phyloP scores from a whole-genome alignment of 2,888 invertebrate genomes.

The Dolichopus griseipennis region DNA sequence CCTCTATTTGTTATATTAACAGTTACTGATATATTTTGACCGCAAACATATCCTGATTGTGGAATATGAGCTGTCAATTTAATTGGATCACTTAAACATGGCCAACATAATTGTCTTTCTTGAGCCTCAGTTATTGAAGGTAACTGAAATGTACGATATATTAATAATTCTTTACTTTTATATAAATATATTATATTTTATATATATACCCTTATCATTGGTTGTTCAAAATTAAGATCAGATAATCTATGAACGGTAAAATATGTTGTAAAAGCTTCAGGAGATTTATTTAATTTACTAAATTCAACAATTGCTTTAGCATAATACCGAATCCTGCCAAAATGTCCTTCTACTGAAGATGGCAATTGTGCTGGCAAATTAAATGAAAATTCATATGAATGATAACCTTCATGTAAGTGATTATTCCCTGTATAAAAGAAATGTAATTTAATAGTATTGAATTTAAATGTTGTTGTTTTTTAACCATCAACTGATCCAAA shows the following conservation, averaged over 20 bases:
- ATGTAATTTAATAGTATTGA: not conserved
- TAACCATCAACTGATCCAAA: conserved; percentile 40
- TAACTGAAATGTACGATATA: conserved; percentile 23
- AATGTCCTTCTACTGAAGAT: conserved; percentile 68
- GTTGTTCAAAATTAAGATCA: conserved; percentile 68
- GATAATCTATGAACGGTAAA: conserved; percentile 71
- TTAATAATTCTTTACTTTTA: not conserved
- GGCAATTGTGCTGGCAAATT: conserved; percentile 63
- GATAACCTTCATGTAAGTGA: conserved; percentile 44
- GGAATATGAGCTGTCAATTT: conserved; percentile 33
- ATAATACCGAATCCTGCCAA: conserved; percentile 68
- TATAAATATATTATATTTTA: not conserved
- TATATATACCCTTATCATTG: conserved; percentile 30
- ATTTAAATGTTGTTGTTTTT: not conserved
- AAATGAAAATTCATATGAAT: conserved; percentile 70
- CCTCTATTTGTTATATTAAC: conserved; percentile 53
- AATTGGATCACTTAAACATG: conserved; percentile 35
- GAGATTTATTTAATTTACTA: conserved; percentile 74
- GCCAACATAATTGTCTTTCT: conserved; percentile 35
- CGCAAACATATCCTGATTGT: conserved; percentile 38
- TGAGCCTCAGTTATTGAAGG: conserved; percentile 32
- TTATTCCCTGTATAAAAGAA: not conserved
- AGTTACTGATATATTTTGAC: conserved; percentile 33
- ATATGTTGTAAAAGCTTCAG: conserved; percentile 65
- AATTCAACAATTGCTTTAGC: conserved; percentile 69